A percentile compares a stretch with the other conserved stretches of the same genome.
phyloP scores from a whole-genome alignment of 1,140 invertebrate genomes.

The Aradophagus sp. region DNA sequence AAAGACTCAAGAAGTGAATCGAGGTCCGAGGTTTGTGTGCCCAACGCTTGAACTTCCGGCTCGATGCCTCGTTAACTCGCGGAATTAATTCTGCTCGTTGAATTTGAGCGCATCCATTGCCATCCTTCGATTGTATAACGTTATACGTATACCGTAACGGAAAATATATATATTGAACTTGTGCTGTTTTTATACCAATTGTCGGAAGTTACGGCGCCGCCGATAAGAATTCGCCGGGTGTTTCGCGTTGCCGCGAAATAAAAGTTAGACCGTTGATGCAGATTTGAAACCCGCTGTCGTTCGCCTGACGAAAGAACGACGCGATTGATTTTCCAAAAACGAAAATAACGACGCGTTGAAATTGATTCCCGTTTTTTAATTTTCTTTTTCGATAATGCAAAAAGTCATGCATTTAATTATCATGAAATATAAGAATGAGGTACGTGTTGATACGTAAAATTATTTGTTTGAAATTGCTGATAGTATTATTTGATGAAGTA shows the following conservation, averaged over 20 bases:
- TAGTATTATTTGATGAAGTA: too few species aligned
- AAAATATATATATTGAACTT: constrained; percentile 50
- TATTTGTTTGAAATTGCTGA: too few species aligned
- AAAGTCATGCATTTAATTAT: too few species aligned
- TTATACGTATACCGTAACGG: constrained; percentile 43
- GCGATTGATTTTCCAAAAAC: too few species aligned
- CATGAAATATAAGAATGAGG: too few species aligned
- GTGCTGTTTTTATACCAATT: constrained; percentile 28
- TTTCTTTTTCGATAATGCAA: too few species aligned
- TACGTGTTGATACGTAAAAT: too few species aligned
- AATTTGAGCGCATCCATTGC: constrained; percentile 59
- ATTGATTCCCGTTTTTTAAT: background rate
- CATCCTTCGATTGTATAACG: constrained; percentile 40
- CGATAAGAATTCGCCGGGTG: constrained; percentile 31
- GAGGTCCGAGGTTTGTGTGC: constrained; percentile 62
- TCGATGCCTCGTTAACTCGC: constrained; percentile 62
- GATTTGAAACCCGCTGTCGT: constrained; percentile 19
- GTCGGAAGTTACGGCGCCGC: constrained; percentile 12
- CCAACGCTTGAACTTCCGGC: constrained; percentile 62
- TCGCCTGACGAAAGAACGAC: too few species aligned
- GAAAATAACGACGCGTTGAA: too few species aligned
- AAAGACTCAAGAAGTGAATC: constrained; percentile 60
- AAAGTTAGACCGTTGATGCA: constrained; percentile 7
- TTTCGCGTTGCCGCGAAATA: constrained; percentile 11
- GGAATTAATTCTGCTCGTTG: constrained; percentile 64